A percentile compares a stretch with the other conserved stretches of the same genome.
Evolutionary conservation across 2,888 invertebrate genomes (phyloP).

Genomic region (Leptopilina myrica): DNA sequence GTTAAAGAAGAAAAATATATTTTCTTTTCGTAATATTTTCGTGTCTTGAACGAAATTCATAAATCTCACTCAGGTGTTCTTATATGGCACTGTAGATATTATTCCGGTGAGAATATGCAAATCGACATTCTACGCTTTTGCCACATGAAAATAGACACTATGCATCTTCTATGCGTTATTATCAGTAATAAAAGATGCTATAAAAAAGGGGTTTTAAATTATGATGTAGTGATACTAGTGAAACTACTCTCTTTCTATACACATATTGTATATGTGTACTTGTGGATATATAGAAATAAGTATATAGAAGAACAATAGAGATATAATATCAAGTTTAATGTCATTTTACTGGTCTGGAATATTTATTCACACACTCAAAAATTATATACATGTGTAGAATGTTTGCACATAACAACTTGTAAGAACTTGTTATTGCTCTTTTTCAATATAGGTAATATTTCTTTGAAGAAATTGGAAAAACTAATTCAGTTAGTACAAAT

Average conservation of each 20-base stretch:
- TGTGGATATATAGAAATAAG: neutral
- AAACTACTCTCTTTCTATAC: neutral
- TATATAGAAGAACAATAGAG: neutral
- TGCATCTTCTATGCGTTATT: conserved; percentile 12
- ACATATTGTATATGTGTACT: no score
- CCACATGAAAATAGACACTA: neutral
- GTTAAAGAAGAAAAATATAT: neutral
- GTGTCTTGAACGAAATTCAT: conserved; percentile 1
- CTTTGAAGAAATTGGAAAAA: no score
- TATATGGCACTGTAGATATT: conserved; percentile 14
- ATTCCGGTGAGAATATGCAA: conserved; percentile 13
- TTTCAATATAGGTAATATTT: neutral
- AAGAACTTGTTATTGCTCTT: neutral
- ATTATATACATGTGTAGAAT: neutral
- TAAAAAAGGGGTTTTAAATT: conserved; percentile 13
- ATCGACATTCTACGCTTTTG: conserved; percentile 12
- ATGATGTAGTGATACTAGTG: conserved; percentile 7
- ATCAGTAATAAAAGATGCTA: conserved; percentile 9
- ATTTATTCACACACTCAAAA: neutral
- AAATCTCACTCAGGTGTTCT: conserved; percentile 12
- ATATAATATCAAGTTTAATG: conserved; percentile 9
- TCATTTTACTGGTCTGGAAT: neutral
- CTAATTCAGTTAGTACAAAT: no score
- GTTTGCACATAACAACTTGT: neutral
- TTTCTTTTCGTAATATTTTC: conserved; percentile 13